Base-by-base conservation (phyloP, 2,113 vertebrate genomes). In the Hydrochoerus hydrochaeris region DNA sequence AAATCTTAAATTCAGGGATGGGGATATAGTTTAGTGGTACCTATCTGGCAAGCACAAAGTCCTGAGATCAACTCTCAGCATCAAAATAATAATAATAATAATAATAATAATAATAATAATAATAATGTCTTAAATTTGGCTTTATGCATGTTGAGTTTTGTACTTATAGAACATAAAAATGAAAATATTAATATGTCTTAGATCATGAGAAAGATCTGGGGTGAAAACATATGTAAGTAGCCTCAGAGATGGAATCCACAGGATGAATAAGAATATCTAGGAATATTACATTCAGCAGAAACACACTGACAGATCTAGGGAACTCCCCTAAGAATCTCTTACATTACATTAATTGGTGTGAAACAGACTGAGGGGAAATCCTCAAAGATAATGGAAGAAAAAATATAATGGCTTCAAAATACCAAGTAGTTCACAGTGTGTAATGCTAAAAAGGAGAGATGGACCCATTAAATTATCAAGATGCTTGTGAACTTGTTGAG, bases 371-470 rank as follows among this genome's bases (percentile, higher is more conserved):
- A 82, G 28, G 26, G 85, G 44, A 96, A 96, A 91, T 7, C 35
- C 63, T 28, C 44, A 91, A 85, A 91, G 67, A 63, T 32, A 57
- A 95, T 13, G 20, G 67, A 80, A 89, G 44, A 83, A 93, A 88
- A 89, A 84, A 26, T 22, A 87, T 19, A 26, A 49, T 41, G 57
- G 11, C 12, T 81, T 62, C 46, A 83, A n/a, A 49, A 32, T 89
- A 2, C 20, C 35, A 94, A 94, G 52, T 44, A 30, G n/a, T 85
- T 38, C 46, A 94, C 83, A 94, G 85, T 57, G 32, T 63, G n/a
- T 20, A 90, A 17, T 54, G 41, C 65, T 54, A 86, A 93, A 75
- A 49, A 17, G 10, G 6, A 84, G 75, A 32, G 11, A 69, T 2
- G 10, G 19, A 83, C 57, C 5, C 30, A 57, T 7, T 85, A 85